phyloP scores from a whole-genome alignment of 2,888 invertebrate species.

The Schizotus pectinicornis region DNA sequence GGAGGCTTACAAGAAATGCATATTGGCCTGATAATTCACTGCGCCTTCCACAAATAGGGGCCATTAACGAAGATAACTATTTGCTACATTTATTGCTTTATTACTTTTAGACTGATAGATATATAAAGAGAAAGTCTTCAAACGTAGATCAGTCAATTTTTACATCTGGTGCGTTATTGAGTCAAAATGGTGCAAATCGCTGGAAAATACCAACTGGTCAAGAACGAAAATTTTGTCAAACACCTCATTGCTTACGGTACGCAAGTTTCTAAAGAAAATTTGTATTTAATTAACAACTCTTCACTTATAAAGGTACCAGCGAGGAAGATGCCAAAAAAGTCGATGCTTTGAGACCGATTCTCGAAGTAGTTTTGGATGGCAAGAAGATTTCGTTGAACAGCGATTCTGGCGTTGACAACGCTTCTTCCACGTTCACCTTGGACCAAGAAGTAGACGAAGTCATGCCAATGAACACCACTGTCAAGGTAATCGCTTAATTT shows the following conservation, averaged over 20 bases:
- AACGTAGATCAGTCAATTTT: too few relatives aligned
- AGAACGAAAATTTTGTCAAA: constrained; percentile 38
- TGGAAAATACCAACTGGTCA: constrained; percentile 39
- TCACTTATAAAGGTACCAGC: constrained; percentile 26
- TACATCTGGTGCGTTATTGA: neutral
- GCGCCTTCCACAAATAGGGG: too few relatives aligned
- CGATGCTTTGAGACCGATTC: constrained; percentile 11
- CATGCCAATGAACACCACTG: constrained; percentile 14
- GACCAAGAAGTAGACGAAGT: constrained; percentile 34
- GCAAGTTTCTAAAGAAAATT: neutral
- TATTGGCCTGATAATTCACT: too few relatives aligned
- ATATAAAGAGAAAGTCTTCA: too few relatives aligned
- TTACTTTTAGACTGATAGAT: too few relatives aligned
- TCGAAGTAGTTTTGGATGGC: constrained; percentile 32
- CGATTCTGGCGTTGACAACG: constrained; percentile 5
- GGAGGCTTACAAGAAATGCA: too few relatives aligned
- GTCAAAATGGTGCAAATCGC: constrained; percentile 38
- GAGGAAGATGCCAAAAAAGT: constrained; percentile 31
- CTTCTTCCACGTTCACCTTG: constrained; percentile 21
- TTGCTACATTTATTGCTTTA: too few relatives aligned
- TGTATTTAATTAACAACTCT: neutral
- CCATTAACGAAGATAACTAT: too few relatives aligned
- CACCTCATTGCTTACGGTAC: constrained; percentile 34
- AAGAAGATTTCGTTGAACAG: constrained; percentile 29
- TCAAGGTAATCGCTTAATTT: constrained; percentile 24